These are phyloP conservation scores for Dryobates pubescens DNA, from an alignment of 2,797 vertebrate species.

Conservation along the genomic window DNA sequence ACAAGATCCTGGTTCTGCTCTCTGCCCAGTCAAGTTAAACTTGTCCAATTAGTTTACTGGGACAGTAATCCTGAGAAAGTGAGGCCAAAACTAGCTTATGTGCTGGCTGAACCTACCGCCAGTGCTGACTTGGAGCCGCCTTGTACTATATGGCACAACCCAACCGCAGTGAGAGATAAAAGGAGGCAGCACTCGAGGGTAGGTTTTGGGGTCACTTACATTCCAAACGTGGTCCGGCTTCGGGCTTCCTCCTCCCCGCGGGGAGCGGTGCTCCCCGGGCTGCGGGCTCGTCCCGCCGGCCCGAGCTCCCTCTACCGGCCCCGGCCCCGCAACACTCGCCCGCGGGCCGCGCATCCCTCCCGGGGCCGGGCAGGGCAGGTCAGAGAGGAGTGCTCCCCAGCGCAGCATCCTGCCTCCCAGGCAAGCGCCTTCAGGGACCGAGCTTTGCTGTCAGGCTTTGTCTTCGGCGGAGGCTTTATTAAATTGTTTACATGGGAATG, in stretches of 20 bases:
- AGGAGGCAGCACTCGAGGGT: neutral
- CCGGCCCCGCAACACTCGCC: neutral
- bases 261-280: neutral
- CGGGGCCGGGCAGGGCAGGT: neutral
- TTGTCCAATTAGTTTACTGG: neutral
- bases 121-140: fast-evolving
- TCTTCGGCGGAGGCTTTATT: neutral
- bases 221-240: too few relatives aligned
- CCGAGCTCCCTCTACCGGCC: slow-evolving; percentile 62
- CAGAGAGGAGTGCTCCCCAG: too few relatives aligned
- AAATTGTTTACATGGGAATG: neutral
- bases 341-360: neutral
- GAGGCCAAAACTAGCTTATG: neutral
- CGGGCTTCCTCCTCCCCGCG: neutral
- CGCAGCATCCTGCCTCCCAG: neutral
- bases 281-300: neutral
- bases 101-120: fast-evolving
- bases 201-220: neutral
- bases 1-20: neutral
- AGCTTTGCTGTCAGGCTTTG: neutral
- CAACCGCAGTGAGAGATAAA: fast-evolving
- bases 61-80: neutral
- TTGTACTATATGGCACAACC: fast-evolving
- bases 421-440: neutral
- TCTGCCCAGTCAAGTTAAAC: neutral